These are phyloP conservation scores for Diprion similis DNA, from an alignment of 1,140 invertebrate species.

Conservation along the genomic window DNA sequence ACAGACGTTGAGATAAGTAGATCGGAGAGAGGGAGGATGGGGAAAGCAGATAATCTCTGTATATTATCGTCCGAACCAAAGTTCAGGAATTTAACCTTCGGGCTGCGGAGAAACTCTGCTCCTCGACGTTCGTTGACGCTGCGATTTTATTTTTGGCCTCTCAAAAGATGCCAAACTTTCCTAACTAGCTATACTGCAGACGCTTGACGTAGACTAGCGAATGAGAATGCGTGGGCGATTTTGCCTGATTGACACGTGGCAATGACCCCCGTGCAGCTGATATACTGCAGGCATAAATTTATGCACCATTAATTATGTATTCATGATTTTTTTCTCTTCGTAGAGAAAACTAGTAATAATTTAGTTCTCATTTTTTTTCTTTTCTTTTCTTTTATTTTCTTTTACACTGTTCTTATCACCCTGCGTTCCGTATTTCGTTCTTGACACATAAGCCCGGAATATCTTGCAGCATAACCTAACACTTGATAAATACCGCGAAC, in stretches of 20 bases:
- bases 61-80: no score
- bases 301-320: not conserved
- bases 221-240: not conserved
- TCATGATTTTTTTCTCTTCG: not conserved
- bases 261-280: not conserved
- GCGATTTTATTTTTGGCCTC: slow-evolving; percentile 5
- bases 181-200: not conserved
- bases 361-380: not conserved
- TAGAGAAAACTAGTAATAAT: not conserved
- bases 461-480: not conserved
- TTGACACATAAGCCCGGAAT: not conserved
- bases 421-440: not conserved
- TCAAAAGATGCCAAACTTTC: not conserved
- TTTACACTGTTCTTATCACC: not conserved
- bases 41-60: no score
- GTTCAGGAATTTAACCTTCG: not conserved
- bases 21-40: no score
- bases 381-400: not conserved
- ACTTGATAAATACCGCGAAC: not conserved
- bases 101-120: not conserved
- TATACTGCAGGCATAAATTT: no score
- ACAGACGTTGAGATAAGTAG: no score
- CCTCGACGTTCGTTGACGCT: not conserved
- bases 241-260: not conserved
- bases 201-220: not conserved